A percentile compares a stretch with the other conserved stretches of the same genome.
phyloP scores from a whole-genome alignment of 2,888 invertebrate genomes.

The Schrankia costaestrigalis region DNA sequence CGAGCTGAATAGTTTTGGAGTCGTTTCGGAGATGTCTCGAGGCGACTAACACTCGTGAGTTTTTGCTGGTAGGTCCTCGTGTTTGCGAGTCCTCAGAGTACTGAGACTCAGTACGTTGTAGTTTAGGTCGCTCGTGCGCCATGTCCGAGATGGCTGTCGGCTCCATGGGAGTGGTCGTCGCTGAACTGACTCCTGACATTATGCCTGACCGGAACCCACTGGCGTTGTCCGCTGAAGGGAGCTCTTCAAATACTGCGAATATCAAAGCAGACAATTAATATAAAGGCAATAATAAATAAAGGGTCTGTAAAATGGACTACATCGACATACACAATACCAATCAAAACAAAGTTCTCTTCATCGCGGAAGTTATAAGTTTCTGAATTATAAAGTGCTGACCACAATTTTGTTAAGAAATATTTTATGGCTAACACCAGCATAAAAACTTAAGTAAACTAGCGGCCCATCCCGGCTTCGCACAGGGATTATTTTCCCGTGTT shows the following conservation, averaged over 20 bases:
- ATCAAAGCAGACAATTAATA: neutral
- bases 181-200: conserved; percentile 65
- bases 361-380: too few relatives aligned
- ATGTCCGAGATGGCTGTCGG: conserved; percentile 23
- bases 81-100: conserved; percentile 59
- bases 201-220: conserved; percentile 68
- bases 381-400: too few relatives aligned
- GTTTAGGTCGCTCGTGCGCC: conserved; percentile 27
- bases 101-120: conserved; percentile 70
- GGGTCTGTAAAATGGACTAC: too few relatives aligned
- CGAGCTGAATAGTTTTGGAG: conserved; percentile 83
- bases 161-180: conserved; percentile 62
- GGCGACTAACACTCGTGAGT: conserved; percentile 71
- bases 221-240: conserved; percentile 79
- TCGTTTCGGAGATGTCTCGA: conserved; percentile 82
- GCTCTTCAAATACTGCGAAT: conserved; percentile 87
- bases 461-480: too few relatives aligned
- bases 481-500: too few relatives aligned
- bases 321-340: too few relatives aligned
- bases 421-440: too few relatives aligned
- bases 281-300: too few relatives aligned
- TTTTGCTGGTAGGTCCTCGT: conserved; percentile 37
- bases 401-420: too few relatives aligned
- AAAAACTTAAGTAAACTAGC: too few relatives aligned
- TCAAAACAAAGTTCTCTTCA: too few relatives aligned